These are phyloP conservation scores for Lamellibrachia columna DNA, from an alignment of 2,888 invertebrate species.

Conservation along the genomic window DNA sequence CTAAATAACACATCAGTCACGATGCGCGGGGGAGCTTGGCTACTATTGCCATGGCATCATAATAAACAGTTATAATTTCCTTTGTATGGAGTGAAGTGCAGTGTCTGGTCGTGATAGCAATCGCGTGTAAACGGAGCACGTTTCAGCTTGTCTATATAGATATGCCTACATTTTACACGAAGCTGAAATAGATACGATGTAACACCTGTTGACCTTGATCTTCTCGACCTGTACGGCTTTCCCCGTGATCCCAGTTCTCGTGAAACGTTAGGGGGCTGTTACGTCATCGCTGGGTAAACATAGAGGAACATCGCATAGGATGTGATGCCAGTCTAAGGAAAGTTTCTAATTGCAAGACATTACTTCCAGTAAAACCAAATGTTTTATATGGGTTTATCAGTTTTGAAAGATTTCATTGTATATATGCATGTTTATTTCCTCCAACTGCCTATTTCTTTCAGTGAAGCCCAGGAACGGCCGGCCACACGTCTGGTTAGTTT, in stretches of 20 bases:
- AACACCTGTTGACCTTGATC: neutral
- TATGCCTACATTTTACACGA: neutral
- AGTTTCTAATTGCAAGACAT: neutral
- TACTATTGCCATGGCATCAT: neutral
- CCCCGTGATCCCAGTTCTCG: neutral
- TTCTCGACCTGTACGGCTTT: neutral
- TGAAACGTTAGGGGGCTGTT: neutral
- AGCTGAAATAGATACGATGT: neutral
- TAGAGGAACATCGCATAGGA: neutral
- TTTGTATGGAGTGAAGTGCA: neutral
- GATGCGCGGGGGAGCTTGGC: neutral
- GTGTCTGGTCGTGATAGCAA: neutral
- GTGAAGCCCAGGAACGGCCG: neutral
- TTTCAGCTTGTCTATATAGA: neutral
- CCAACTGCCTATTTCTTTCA: neutral
- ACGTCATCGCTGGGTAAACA: neutral
- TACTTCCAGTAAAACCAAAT: neutral
- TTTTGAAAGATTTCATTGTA: neutral
- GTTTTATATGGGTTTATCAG: neutral
- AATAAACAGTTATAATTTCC: neutral
- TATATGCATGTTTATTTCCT: neutral
- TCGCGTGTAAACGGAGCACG: neutral
- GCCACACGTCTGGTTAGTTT: neutral
- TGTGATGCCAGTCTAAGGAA: neutral
- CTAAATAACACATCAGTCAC: neutral